These are phyloP conservation scores for Alcis repandata DNA, from an alignment of 2,888 invertebrate species.

Conservation along the genomic window DNA sequence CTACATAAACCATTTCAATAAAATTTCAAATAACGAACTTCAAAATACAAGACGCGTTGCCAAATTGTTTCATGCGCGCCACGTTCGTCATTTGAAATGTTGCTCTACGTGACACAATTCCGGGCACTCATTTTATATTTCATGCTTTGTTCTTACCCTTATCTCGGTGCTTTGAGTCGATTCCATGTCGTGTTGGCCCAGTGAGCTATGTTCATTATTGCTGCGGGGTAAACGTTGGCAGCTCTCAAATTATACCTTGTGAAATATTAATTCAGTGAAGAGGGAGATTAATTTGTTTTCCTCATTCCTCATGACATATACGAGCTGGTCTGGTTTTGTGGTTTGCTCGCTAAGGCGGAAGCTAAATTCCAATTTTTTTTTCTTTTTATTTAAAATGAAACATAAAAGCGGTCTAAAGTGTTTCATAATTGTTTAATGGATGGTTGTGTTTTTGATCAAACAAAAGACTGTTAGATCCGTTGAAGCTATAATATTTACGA, in stretches of 20 bases:
- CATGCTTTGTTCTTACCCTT: not conserved
- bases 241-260: conserved; percentile 8
- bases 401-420: too few relatives aligned
- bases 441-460: too few relatives aligned
- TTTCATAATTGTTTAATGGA: too few relatives aligned
- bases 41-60: too few relatives aligned
- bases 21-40: too few relatives aligned
- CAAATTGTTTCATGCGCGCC: too few relatives aligned
- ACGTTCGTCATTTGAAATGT: not conserved
- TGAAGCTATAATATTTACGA: too few relatives aligned
- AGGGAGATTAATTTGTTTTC: not conserved
- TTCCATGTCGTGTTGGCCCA: not conserved
- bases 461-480: too few relatives aligned
- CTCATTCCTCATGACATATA: not conserved
- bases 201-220: not conserved
- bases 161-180: not conserved
- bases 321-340: too few relatives aligned
- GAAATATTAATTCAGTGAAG: conserved; percentile 6
- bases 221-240: not conserved
- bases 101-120: not conserved
- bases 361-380: not conserved
- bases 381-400: too few relatives aligned
- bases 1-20: too few relatives aligned
- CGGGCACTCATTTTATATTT: not conserved
- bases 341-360: not conserved